Conservation (phyloP, 2,888 invertebrate genomes). For the Clostera curtula region DNA sequence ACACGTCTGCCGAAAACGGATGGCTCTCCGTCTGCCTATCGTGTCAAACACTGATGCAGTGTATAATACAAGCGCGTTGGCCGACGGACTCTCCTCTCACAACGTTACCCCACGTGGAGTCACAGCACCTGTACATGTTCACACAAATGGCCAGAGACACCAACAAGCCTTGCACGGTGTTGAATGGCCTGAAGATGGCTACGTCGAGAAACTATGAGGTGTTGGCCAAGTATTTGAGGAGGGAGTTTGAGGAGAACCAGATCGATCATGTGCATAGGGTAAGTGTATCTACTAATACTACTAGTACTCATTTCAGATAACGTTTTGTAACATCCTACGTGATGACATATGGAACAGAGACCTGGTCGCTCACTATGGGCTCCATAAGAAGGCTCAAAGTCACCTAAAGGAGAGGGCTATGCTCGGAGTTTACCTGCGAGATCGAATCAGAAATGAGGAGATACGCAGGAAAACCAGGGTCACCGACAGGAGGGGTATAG, state of each 20-base stretch:
- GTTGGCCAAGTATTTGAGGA: constrained; percentile 76
- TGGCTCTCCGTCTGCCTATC: constrained; percentile 89
- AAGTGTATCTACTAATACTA: constrained; percentile 24
- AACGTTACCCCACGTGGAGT: constrained; percentile 84
- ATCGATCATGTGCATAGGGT: constrained; percentile 81
- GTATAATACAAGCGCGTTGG: constrained; percentile 94
- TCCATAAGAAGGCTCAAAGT: too few relatives aligned
- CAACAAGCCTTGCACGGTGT: constrained; percentile 46
- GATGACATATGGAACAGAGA: too few relatives aligned
- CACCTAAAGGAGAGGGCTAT: too few relatives aligned
- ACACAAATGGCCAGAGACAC: constrained; percentile 57
- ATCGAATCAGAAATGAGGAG: too few relatives aligned
- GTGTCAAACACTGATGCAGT: constrained; percentile 88
- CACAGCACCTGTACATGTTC: constrained; percentile 77
- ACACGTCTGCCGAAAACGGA: constrained; percentile 91
- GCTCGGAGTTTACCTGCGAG: too few relatives aligned
- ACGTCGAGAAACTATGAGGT: constrained; percentile 75
- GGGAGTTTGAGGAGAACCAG: constrained; percentile 79
- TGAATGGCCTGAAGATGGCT: constrained; percentile 76
- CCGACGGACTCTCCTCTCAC: constrained; percentile 82
- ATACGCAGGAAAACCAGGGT: too few relatives aligned
- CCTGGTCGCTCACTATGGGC: too few relatives aligned
- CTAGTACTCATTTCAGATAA: too few relatives aligned
- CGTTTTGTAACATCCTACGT: too few relatives aligned
- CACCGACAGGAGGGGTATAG: too few relatives aligned